Evolutionary conservation across 2,888 invertebrate genomes (phyloP).

Genomic region (Kryphioiulus occultus): DNA sequence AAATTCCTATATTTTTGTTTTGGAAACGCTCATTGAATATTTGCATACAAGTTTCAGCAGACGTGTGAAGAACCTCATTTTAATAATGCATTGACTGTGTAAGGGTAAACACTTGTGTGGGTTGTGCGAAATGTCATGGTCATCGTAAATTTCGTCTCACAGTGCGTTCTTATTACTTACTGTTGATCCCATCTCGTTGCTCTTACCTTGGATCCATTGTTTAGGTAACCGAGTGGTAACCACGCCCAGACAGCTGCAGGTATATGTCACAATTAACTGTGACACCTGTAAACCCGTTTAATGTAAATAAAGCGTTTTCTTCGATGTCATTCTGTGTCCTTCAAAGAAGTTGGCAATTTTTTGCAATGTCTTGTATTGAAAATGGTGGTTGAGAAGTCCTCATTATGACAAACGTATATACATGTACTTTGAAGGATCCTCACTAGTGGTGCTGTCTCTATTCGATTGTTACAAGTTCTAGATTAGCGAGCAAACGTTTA

Average conservation of each 20-base stretch:
- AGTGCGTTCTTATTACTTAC: not conserved
- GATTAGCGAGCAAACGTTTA: too few species aligned
- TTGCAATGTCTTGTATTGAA: not conserved
- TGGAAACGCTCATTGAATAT: not conserved
- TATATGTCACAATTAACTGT: slow-evolving; percentile 23
- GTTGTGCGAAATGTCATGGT: not conserved
- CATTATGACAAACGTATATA: not conserved
- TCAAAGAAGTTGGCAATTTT: not conserved
- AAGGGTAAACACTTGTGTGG: not conserved
- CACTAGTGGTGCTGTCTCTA: too few species aligned
- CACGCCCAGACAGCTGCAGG: slow-evolving; percentile 23
- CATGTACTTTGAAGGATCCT: not conserved
- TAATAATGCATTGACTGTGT: not conserved
- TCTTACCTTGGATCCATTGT: slow-evolving; percentile 23
- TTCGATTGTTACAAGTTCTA: too few species aligned
- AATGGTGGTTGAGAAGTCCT: not conserved
- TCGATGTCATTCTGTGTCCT: slow-evolving; percentile 11
- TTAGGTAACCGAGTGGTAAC: slow-evolving; percentile 23
- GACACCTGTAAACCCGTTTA: slow-evolving; percentile 23
- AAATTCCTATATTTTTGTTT: not conserved
- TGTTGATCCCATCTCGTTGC: not conserved
- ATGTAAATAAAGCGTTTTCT: slow-evolving; percentile 10
- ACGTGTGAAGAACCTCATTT: not conserved
- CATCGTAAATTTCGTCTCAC: not conserved
- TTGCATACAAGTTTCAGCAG: not conserved